Conservation (phyloP, 2,888 invertebrate genomes). For the Glaucopsyche alexis region DNA sequence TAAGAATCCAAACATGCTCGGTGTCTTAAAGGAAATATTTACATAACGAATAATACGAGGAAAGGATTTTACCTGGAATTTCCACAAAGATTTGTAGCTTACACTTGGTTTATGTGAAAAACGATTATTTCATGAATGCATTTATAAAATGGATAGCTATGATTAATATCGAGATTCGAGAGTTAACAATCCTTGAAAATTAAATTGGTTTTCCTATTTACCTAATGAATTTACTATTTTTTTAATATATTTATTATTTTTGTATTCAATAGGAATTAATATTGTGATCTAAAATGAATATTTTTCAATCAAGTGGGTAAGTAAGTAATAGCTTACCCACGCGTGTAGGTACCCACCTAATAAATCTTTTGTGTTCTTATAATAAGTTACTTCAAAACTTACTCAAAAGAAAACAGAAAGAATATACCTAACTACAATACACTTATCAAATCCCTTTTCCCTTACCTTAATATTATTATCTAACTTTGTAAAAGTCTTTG, state of each 20-base stretch:
- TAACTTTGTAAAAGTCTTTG: conserved; percentile 20
- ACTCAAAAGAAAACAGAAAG: not conserved
- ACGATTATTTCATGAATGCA: not conserved
- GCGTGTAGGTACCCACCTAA: not conserved
- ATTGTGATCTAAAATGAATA: too few relatives aligned
- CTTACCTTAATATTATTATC: conserved; percentile 16
- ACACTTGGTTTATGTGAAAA: not conserved
- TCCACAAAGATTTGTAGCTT: conserved; percentile 3
- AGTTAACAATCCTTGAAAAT: not conserved
- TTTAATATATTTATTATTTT: too few relatives aligned
- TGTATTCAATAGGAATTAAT: too few relatives aligned
- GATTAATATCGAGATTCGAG: not conserved
- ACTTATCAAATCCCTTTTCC: conserved; percentile 18
- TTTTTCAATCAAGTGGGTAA: too few relatives aligned
- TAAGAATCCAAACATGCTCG: conserved; percentile 14
- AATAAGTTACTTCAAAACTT: not conserved
- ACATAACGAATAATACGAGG: not conserved
- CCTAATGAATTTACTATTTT: not conserved
- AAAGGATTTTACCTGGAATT: not conserved
- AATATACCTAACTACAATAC: not conserved
- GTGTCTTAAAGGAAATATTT: conserved; percentile 8
- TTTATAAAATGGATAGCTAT: not conserved
- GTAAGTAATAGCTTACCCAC: too few relatives aligned
- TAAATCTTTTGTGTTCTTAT: not conserved
- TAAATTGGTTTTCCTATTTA: not conserved